These are phyloP conservation scores for Spinus olivaceus DNA, from an alignment of 2,797 vertebrate species.

Conservation along the genomic window DNA sequence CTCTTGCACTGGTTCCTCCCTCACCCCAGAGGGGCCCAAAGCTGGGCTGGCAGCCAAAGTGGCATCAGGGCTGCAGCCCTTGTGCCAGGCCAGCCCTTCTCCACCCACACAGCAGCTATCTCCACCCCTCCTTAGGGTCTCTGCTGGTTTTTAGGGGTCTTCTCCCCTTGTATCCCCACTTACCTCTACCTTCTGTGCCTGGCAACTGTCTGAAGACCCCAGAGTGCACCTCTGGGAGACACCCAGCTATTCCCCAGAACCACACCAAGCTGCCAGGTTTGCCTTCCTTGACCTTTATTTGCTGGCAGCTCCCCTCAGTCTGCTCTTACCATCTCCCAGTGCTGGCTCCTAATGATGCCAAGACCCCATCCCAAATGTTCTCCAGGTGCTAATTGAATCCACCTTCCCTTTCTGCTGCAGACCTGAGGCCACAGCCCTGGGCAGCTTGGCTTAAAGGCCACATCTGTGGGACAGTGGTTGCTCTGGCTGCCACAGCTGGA, in stretches of 20 bases:
- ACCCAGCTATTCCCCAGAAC: not conserved
- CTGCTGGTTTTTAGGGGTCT: not conserved
- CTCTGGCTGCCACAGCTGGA: not conserved
- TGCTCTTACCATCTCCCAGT: not conserved
- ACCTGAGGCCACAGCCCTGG: not conserved
- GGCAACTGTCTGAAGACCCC: not conserved
- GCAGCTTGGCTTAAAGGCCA: not conserved
- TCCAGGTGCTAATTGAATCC: not conserved
- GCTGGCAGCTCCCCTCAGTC: not conserved
- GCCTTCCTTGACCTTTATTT: not conserved
- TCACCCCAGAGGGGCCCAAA: not conserved
- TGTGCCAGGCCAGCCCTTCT: not conserved
- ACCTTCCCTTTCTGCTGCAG: not conserved
- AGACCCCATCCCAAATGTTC: not conserved
- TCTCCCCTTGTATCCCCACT: not conserved
- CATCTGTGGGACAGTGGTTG: fast-evolving
- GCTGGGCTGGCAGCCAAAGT: not conserved
- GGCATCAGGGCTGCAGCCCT: not conserved
- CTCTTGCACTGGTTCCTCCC: not conserved
- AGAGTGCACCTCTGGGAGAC: fast-evolving
- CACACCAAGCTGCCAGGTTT: fast-evolving
- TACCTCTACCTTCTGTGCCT: not conserved
- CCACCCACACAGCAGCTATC: not conserved
- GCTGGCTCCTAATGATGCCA: not conserved
- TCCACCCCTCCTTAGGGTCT: too few species aligned